phyloP scores from a whole-genome alignment of 2,888 invertebrate species.

The Philopedon plagiatum region DNA sequence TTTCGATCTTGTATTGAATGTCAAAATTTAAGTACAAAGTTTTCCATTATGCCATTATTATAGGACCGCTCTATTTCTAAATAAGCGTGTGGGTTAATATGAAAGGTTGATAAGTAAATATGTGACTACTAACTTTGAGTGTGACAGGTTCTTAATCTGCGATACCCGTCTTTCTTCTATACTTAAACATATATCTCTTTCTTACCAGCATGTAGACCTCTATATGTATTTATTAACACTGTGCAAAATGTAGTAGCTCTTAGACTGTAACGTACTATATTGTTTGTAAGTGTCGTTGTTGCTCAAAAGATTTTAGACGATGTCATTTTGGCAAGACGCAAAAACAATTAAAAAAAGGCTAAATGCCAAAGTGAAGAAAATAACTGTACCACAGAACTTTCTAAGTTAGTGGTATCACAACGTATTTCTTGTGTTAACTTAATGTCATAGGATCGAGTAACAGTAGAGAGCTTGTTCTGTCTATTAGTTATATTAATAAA shows the following conservation, averaged over 20 bases:
- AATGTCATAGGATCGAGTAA: no score
- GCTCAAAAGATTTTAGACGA: constrained; percentile 51
- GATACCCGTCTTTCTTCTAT: constrained; percentile 7
- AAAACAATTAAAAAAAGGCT: constrained; percentile 55
- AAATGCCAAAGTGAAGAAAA: constrained; percentile 52
- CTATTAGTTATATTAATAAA: no score
- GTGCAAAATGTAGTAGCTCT: constrained; percentile 56
- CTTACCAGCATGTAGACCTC: constrained; percentile 60
- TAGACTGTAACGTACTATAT: constrained; percentile 65
- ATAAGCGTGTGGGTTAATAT: background rate
- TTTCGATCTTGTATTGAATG: background rate
- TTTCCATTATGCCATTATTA: background rate
- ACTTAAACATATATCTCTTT: constrained; percentile 60
- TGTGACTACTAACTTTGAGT: background rate
- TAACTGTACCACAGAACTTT: background rate
- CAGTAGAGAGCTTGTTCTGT: no score
- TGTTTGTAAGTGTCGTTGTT: constrained; percentile 53
- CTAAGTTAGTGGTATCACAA: background rate
- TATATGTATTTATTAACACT: constrained; percentile 60
- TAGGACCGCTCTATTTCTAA: background rate
- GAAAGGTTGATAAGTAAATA: no score
- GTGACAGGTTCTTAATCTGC: background rate
- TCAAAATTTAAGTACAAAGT: background rate
- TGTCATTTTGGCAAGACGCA: constrained; percentile 69
- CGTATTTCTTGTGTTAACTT: no score